Evolutionary conservation across 2,888 invertebrate species (phyloP), one percentile per base, ranked within the genome.

Genomic region (Pseudococcus viburni): DNA sequence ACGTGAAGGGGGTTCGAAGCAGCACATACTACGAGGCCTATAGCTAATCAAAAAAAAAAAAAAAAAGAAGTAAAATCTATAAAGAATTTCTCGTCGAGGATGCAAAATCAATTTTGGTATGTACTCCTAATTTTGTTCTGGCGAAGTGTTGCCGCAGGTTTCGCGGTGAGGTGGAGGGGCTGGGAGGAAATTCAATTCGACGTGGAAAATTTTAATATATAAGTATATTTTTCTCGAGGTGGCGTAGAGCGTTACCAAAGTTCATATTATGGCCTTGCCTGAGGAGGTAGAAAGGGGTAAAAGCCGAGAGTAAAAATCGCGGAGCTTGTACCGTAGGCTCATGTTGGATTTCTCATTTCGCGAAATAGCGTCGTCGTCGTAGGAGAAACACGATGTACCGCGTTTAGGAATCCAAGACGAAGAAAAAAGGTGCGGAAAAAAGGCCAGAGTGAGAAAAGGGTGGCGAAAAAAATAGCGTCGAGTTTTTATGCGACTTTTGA

Each of bases 401-500:
- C 3, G 64, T 46, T 11, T 46, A 5, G 46, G 7, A 46, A 46
- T 8, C 19, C 19, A 6, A 22, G 68, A 33, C 15, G 68, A 73
- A 3, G 68, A 73, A 33, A 26, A 12, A 26, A 12, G 9, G 26
- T 0, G 68, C 12, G 5, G 26, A 73, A 22, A 22, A 12, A 33
- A 33, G 26, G 26, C 1, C 26, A 33, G 26, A 33, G 26, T 33
- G 26, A 33, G 26, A 33, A 33, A 33, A 33, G 26, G 26, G 26
- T 33, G 26, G 68, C 5, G 68, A n/a, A 22, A 77, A 77, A 77
- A 80, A 80, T 42, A 48, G 39, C 46, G 80, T 80, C 87, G 77
- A 77, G 46, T 86, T 87, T 87, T 80, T 87, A 87, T 87, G 87
- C 83, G 87, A 87, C 77, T 77, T 86, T 51, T 77, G 39, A 42